Percentiles rank a stretch among this genome's conserved stretches.
Evolutionary conservation across 2,797 vertebrate species (phyloP).

Genomic region (Enteromius paludinosus): DNA sequence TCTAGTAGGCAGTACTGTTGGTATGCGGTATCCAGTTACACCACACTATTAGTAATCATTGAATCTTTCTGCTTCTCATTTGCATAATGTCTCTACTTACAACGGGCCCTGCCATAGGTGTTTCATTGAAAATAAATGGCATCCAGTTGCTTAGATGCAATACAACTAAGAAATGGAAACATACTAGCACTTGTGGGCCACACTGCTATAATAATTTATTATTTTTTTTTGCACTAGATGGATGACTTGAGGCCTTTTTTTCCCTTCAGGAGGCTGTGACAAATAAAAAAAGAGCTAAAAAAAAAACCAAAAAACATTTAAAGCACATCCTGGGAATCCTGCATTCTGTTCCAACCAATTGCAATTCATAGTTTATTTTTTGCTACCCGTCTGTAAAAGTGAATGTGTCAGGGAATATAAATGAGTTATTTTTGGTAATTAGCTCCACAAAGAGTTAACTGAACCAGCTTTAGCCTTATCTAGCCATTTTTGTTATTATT

Average conservation of each 20-base stretch:
- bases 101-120: background rate
- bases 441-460: background rate
- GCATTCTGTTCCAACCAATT: background rate
- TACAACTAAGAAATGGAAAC: background rate
- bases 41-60: background rate
- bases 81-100: conserved; percentile 4
- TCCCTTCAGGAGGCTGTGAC: background rate
- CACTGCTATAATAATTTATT: background rate
- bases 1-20: background rate
- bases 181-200: background rate
- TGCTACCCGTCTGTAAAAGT: background rate
- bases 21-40: background rate
- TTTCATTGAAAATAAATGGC: background rate
- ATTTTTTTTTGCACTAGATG: background rate
- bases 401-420: background rate
- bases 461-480: conserved; percentile 3
- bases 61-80: background rate
- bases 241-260: background rate
- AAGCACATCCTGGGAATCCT: background rate
- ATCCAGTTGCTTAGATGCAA: background rate
- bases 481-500: background rate
- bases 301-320: background rate
- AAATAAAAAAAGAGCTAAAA: background rate
- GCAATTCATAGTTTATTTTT: background rate
- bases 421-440: background rate